Base-by-base conservation (phyloP, 2,888 invertebrate genomes). In the Orthosia gracilis region DNA sequence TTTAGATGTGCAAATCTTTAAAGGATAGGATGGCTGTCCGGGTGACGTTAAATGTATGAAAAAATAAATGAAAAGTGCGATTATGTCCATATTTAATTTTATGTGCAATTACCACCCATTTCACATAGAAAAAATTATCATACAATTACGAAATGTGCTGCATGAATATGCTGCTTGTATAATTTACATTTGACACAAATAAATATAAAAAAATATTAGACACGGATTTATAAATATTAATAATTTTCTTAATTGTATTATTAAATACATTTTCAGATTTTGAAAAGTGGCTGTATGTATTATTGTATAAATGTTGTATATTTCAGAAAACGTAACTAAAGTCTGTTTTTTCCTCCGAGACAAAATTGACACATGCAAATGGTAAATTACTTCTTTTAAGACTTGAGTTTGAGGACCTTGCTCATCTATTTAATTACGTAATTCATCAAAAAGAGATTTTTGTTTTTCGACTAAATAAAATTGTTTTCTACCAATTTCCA, bases 1-100 rank as follows among this genome's bases (percentile, higher is more conserved):
- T n/a, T 49, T 26, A 26, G 26, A 69, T 40, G 52, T 50, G 69
- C 77, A 69, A 69, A 69, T 82, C 78, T 69, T 52, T 23, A 23
- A 80, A 58, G 40, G 9, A 52, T n/a, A 58, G 40, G 9, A 52
- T n/a, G 47, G 17, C 49, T 64, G 76, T 64, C 52, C 70, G 9
- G 15, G 45, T 26, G 21, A 40, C 55, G 54, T 13, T 7, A 18
- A 59, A 15, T 26, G 18, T 23, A 18, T 40, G n/a, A 31, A 23
- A 55, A 21, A 63, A 70, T 9, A 4, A 1, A 11, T 26, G 17
- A 47, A 63, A 21, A 58, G 12, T 18, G 15, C 12, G 26, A n/a
- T 18, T 69, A 49, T 55, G n/a, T 40, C 40, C 40, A 40, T 40
- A 1, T 9, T 40, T 40, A 40, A 9, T 40, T 40, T 40, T 0